Evolutionary conservation across 2,797 vertebrate genomes (phyloP), one percentile per base, ranked within the genome.

Genomic region (Echiichthys vipera): DNA sequence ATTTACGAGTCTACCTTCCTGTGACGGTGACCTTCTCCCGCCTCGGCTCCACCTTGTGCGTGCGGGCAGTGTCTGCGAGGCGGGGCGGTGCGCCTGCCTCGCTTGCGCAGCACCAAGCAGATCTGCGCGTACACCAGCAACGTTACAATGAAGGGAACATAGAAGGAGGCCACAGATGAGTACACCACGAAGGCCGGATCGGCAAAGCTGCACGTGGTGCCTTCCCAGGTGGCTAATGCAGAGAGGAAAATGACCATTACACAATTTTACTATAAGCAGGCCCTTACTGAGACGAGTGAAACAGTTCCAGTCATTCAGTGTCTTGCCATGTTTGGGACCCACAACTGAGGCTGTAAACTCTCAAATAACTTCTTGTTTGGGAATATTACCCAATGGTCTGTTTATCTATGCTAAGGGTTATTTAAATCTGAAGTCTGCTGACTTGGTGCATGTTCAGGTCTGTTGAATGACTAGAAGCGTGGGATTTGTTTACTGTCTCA

Each of bases 91-190:
- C 95, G 92, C 36, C 93, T 81, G 74, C 94, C 91, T 0, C 94
- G 87, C 34, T 88, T 91, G 59, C 91, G 92, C 68, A 95, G 85
- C 47, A 95, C 93, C 74, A 95, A 80, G 7, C 94, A 95, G 93
- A 95, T 95, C 92, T 95, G 95, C 2, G 84, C 93, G 6, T 95
- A 95, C 51, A 95, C 94, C 84, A 95, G 83, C 85, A 95, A 37
- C 0, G 94, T 95, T 2, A 95, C 93, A 13, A 95, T 94, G 89
- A 95, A 95, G 55, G 95, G 94, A 4, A 95, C 93, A 39, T 95
- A 95, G 88, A 95, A 95, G 47, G 95, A 95, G n/a, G 93, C 94
- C 45, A 95, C 94, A 0, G 95, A 95, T 0, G 95, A 95, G 84
- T 95, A 95, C 14, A 95, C 91, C 36, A 95, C 94, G 1, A 95